These are phyloP conservation scores for Hypselothyrea guttata DNA, from an alignment of 2,888 invertebrate species.

Conservation along the genomic window DNA sequence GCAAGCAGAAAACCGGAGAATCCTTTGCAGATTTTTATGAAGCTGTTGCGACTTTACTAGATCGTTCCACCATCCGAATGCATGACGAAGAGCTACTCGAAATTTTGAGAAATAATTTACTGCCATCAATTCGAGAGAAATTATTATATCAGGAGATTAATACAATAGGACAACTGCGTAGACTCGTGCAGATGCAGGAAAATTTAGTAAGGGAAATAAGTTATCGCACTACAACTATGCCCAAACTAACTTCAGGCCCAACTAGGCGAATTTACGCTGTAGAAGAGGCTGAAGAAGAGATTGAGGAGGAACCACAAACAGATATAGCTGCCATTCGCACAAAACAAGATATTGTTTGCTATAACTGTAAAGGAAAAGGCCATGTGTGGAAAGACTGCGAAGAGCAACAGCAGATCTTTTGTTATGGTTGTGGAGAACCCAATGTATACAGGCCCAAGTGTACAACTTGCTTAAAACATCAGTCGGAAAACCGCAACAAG, in stretches of 20 bases:
- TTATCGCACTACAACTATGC: too few species aligned
- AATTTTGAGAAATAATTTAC: conserved; percentile 6
- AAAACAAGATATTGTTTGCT: not conserved
- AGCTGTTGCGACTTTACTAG: not conserved
- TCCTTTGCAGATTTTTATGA: conserved; percentile 1
- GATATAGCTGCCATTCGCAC: too few species aligned
- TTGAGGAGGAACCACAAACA: too few species aligned
- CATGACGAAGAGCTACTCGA: conserved; percentile 12
- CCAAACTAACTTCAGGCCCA: too few species aligned
- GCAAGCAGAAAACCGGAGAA: not conserved
- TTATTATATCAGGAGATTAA: not conserved
- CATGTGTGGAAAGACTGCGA: not conserved
- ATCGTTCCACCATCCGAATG: not conserved
- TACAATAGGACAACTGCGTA: conserved; percentile 1
- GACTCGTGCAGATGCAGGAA: not conserved
- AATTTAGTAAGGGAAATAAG: too few species aligned
- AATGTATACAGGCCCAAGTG: conserved; percentile 5
- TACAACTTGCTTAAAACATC: not conserved
- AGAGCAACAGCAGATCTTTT: not conserved
- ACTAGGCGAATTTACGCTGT: too few species aligned
- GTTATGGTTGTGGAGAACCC: conserved; percentile 1
- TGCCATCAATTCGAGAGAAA: not conserved
- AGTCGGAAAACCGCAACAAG: conserved; percentile 4
- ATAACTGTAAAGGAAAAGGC: not conserved
- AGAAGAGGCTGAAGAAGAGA: too few species aligned